These are phyloP conservation scores for Poecilus cupreus DNA, from an alignment of 2,888 invertebrate species.

Conservation along the genomic window DNA sequence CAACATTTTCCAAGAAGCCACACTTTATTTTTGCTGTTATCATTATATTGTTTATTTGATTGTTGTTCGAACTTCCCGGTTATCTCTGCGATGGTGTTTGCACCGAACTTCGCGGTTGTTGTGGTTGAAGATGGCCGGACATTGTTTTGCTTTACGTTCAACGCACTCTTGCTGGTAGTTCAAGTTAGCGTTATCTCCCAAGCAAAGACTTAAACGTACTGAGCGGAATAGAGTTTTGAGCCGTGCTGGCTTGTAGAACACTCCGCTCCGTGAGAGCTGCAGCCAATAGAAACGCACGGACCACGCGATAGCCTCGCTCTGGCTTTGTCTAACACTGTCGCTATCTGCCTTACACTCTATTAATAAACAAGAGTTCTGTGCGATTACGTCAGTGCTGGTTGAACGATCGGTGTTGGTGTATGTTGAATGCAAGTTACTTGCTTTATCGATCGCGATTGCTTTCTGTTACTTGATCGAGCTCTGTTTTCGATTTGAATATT, in stretches of 20 bases:
- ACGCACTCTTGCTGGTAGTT: slow-evolving; percentile 25
- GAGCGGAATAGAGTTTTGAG: not conserved
- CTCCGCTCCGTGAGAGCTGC: not conserved
- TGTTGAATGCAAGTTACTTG: slow-evolving; percentile 5
- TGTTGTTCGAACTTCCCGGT: not conserved
- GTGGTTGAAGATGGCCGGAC: no score
- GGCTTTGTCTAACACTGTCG: slow-evolving; percentile 20
- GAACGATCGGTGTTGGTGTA: slow-evolving; percentile 17
- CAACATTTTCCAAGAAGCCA: not conserved
- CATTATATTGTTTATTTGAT: no score
- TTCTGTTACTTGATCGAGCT: not conserved
- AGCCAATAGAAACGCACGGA: slow-evolving; percentile 12
- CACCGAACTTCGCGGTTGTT: not conserved
- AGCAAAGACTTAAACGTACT: slow-evolving; percentile 9
- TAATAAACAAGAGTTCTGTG: slow-evolving; percentile 28
- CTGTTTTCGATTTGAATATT: not conserved
- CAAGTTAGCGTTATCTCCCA: slow-evolving; percentile 1
- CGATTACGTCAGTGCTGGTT: slow-evolving; percentile 40
- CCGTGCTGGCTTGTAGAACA: not conserved
- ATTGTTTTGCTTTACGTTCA: slow-evolving; percentile 29
- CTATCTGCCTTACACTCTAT: slow-evolving; percentile 39
- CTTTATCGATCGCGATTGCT: not conserved
- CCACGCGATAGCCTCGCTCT: slow-evolving; percentile 19
- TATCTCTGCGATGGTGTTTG: not conserved
- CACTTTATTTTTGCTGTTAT: not conserved